Evolutionary conservation across 2,113 vertebrate species (phyloP), one percentile per base, ranked within the genome.

Genomic region (Callocephalon fimbriatum): DNA sequence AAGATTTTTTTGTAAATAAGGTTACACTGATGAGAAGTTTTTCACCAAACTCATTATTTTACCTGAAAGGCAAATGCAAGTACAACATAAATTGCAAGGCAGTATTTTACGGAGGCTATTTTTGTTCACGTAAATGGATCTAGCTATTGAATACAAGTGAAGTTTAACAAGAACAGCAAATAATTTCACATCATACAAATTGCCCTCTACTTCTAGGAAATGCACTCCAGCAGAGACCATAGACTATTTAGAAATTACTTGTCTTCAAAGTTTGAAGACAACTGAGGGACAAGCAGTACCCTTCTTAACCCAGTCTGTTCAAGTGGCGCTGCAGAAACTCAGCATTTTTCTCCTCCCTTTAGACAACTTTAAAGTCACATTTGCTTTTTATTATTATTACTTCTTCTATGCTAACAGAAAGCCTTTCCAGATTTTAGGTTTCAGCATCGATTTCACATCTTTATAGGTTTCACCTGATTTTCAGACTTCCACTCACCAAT

Each of bases 361-460:
- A 84, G 48, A 73, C 53, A 70, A 40, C 29, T 74, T 71, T 8
- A 5, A 89, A 80, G 54, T 54, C 54, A 12, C 59, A n/a, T 94
- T 90, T 86, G 44, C 68, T 78, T 88, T 58, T 58, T 15, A 35
- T 35, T 35, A 35, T 58, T 35, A 35, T 58, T 35, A 58, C 32
- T 95, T 83, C 40, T 75, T 47, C 71, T 58, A 11, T 68, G 44
- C 40, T 82, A 89, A 81, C 86, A 85, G 45, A 84, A 42, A 63
- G 10, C 22, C 48, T 51, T 87, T 38, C 83, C 58, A 48, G 25
- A 32, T 65, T 89, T 84, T 45, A 58, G 35, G 65, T 72, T 97
- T 87, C 91, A 82, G 51, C 66, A 88, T n/a, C 86, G 47, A 93
- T 88, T 93, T 87, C 88, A 84, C 47, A 70, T 87, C 53, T 86